These are phyloP conservation scores for Spinus olivaceus DNA, from an alignment of 2,797 vertebrate species.

Conservation along the genomic window DNA sequence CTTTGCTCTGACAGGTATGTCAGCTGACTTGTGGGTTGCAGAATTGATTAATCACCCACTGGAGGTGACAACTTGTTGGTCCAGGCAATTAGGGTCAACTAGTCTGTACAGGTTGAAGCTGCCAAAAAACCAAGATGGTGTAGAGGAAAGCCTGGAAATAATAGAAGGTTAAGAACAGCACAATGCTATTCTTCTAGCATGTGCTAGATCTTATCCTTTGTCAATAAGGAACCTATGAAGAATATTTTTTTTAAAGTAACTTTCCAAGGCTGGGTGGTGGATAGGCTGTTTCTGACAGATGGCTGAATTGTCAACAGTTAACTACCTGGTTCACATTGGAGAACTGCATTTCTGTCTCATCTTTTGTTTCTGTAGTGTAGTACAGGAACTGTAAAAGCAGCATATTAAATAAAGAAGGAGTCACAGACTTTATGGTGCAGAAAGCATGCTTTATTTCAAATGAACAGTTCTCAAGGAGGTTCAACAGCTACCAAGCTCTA, in stretches of 20 bases:
- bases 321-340: background rate
- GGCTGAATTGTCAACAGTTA: background rate
- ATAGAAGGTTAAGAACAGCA: background rate
- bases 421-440: slow-evolving; percentile 81
- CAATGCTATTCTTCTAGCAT: background rate
- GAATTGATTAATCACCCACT: background rate
- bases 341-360: background rate
- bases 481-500: slow-evolving; percentile 78
- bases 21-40: background rate
- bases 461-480: slow-evolving; percentile 90
- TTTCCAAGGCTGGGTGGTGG: background rate
- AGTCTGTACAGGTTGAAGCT: background rate
- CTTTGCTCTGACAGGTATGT: background rate
- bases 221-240: background rate
- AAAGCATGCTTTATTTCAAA: slow-evolving; percentile 99
- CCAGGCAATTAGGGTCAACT: background rate
- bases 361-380: background rate
- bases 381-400: background rate
- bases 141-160: background rate
- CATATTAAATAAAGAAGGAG: slow-evolving; percentile 10
- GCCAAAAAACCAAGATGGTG: background rate
- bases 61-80: background rate
- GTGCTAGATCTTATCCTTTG: background rate
- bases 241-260: background rate
- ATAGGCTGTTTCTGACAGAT: background rate